Evolutionary conservation across 2,888 invertebrate species (phyloP).

Genomic region (Chrysomela aeneicollis): DNA sequence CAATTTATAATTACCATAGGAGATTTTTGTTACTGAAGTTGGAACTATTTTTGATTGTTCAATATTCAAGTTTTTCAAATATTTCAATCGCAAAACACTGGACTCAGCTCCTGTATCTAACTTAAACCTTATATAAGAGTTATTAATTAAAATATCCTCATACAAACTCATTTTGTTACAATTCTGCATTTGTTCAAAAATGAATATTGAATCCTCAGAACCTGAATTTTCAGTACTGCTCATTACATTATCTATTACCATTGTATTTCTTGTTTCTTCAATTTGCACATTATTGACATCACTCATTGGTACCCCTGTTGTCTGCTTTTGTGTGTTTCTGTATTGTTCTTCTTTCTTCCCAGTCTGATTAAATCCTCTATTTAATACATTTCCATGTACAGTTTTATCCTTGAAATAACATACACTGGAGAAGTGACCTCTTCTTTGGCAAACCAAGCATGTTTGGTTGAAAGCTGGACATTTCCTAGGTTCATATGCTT

Average conservation of each 20-base stretch:
- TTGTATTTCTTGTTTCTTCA: not conserved
- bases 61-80: too few species aligned
- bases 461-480: conserved; percentile 15
- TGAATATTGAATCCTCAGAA: too few species aligned
- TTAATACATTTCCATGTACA: not conserved
- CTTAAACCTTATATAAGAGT: too few species aligned
- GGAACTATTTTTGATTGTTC: too few species aligned
- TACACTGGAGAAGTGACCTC: not conserved
- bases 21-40: too few species aligned
- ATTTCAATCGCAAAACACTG: too few species aligned
- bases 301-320: not conserved
- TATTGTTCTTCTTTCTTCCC: not conserved
- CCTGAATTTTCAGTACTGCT: conserved; percentile 2
- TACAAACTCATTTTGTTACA: too few species aligned
- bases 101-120: too few species aligned
- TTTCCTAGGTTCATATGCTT: conserved; percentile 6
- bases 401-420: conserved; percentile 8
- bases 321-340: not conserved
- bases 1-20: too few species aligned
- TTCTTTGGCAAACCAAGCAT: not conserved
- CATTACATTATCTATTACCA: not conserved
- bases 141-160: too few species aligned
- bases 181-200: too few species aligned
- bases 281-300: conserved; percentile 2
- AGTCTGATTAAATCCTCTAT: not conserved